phyloP scores from a whole-genome alignment of 2,797 vertebrate species.

The Brotula barbata region DNA sequence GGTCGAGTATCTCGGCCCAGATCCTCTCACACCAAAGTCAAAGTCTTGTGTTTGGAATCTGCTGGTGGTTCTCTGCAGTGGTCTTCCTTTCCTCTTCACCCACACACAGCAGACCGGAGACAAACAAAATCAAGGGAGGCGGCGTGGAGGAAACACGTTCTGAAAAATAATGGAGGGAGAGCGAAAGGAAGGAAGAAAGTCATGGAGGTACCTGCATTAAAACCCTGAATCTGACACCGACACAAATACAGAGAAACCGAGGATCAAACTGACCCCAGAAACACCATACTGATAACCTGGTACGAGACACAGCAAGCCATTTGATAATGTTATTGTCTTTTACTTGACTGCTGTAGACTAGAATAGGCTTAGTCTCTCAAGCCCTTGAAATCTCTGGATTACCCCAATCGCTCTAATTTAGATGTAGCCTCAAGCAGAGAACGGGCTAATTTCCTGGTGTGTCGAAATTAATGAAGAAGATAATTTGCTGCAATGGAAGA shows the following conservation, averaged over 20 bases:
- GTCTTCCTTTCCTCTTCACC: constrained; percentile 9
- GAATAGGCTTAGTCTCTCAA: constrained; percentile 55
- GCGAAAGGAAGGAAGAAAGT: background rate
- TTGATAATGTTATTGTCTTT: constrained; percentile 40
- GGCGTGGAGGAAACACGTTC: too few relatives aligned
- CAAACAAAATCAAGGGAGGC: constrained; percentile 19
- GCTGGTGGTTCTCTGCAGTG: constrained; percentile 38
- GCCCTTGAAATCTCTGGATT: constrained; percentile 69
- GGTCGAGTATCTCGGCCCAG: constrained; percentile 54
- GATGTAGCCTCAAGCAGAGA: constrained; percentile 69
- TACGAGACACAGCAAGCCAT: constrained; percentile 50
- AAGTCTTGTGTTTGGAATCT: constrained; percentile 56
- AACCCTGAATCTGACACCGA: constrained; percentile 6
- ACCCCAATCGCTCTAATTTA: constrained; percentile 69
- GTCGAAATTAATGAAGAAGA: constrained; percentile 78
- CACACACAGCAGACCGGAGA: constrained; percentile 10
- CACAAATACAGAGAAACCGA: constrained; percentile 7
- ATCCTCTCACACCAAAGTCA: constrained; percentile 60
- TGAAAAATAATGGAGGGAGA: background rate
- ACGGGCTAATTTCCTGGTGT: constrained; percentile 68
- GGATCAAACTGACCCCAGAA: constrained; percentile 18
- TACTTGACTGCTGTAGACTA: constrained; percentile 36
- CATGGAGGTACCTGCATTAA: background rate
- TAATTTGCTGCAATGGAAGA: constrained; percentile 67
- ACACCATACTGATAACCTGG: constrained; percentile 53